phyloP scores from a whole-genome alignment of 1,140 invertebrate genomes.

The Apolygus lucorum region DNA sequence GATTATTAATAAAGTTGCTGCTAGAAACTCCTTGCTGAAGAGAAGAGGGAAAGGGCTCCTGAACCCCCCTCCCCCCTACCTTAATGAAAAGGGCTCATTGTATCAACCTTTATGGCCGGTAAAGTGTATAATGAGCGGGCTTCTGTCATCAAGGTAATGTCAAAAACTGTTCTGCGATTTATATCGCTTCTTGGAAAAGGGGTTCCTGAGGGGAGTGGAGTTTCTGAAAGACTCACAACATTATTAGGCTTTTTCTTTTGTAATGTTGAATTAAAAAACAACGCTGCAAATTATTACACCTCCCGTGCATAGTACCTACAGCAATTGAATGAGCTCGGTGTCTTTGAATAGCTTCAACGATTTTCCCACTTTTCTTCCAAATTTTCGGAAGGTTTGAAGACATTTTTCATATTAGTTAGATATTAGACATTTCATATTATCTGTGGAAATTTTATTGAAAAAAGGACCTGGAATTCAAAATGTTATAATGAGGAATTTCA shows the following conservation, averaged over 20 bases:
- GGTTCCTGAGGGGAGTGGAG: background rate
- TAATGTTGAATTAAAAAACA: background rate
- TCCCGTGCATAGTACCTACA: background rate
- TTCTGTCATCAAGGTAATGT: background rate
- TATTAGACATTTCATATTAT: no score
- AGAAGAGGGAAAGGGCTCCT: background rate
- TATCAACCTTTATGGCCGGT: slow-evolving; percentile 18
- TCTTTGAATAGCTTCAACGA: no score
- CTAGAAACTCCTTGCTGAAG: slow-evolving; percentile 1
- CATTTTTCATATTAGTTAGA: no score
- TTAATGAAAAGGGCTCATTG: slow-evolving; percentile 19
- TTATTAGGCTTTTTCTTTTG: background rate
- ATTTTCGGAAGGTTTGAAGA: no score
- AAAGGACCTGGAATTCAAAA: no score
- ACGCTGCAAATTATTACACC: background rate
- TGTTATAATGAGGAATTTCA: no score
- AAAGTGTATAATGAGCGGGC: slow-evolving; percentile 19
- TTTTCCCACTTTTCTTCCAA: no score
- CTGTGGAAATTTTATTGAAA: no score
- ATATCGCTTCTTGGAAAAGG: background rate
- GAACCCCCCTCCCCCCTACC: no score
- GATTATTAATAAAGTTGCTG: slow-evolving; percentile 17
- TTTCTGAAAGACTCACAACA: background rate
- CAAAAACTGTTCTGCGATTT: background rate
- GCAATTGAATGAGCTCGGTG: background rate